phyloP scores from a whole-genome alignment of 2,113 vertebrate genomes.

The Equus quagga region DNA sequence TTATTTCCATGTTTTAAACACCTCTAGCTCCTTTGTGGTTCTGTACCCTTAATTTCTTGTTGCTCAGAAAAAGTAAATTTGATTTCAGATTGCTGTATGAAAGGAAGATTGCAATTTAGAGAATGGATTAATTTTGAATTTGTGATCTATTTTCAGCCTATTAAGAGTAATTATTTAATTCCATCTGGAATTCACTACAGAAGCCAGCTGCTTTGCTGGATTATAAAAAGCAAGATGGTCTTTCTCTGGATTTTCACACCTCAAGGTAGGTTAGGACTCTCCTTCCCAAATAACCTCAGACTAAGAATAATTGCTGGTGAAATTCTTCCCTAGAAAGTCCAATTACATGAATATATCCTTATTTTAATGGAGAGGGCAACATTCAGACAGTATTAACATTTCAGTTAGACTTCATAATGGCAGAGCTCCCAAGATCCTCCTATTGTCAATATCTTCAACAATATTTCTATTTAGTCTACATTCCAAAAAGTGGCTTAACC shows the following conservation, averaged over 20 bases:
- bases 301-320: background rate
- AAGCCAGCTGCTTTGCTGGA: background rate
- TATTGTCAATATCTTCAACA: background rate
- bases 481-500: slow-evolving; percentile 2
- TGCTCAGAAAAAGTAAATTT: slow-evolving; percentile 39
- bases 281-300: background rate
- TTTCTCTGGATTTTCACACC: background rate
- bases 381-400: background rate
- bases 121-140: slow-evolving; percentile 33
- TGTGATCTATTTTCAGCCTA: slow-evolving; percentile 21
- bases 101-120: slow-evolving; percentile 40
- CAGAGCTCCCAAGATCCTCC: background rate
- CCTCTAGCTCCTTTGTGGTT: background rate
- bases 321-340: background rate
- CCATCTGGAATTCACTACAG: background rate
- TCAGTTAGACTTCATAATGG: background rate
- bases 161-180: slow-evolving; percentile 12
- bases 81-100: background rate
- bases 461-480: background rate
- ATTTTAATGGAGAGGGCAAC: background rate
- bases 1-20: slow-evolving; percentile 35
- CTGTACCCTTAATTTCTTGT: background rate
- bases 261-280: background rate
- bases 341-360: background rate
- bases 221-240: background rate